These are phyloP conservation scores for Hemibagrus guttatus DNA, from an alignment of 2,797 vertebrate genomes.

Conservation along the genomic window DNA sequence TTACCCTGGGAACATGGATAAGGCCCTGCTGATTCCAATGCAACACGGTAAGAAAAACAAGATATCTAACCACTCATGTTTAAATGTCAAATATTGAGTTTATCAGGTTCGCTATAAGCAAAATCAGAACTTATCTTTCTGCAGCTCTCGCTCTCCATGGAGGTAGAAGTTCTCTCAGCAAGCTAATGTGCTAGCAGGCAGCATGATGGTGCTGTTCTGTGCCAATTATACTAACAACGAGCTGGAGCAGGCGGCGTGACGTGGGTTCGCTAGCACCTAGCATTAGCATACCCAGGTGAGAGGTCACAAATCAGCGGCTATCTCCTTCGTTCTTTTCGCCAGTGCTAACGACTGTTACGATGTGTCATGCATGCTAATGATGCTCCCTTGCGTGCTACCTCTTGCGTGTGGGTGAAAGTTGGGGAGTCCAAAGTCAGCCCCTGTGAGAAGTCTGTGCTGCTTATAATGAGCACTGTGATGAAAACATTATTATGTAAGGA, in stretches of 20 bases:
- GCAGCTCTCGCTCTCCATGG: conserved; percentile 13
- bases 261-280: conserved; percentile 48
- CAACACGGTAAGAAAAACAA: not conserved
- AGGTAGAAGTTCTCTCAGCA: conserved; percentile 46
- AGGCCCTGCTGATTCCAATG: not conserved
- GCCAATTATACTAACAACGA: conserved; percentile 76
- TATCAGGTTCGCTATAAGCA: not conserved
- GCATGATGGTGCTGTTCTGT: conserved; percentile 68
- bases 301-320: conserved; percentile 71
- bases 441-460: conserved; percentile 1
- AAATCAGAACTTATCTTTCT: conserved; percentile 9
- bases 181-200: conserved; percentile 62
- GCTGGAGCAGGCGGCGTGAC: conserved; percentile 58
- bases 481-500: conserved; percentile 13
- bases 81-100: not conserved
- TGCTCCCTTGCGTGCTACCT: conserved; percentile 7
- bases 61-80: not conserved
- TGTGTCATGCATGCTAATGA: conserved; percentile 66
- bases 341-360: conserved; percentile 64
- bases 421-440: conserved; percentile 11
- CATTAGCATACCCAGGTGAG: conserved; percentile 76
- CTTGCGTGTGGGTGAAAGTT: conserved; percentile 26
- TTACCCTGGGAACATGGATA: not conserved
- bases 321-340: conserved; percentile 60
- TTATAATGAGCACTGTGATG: conserved; percentile 38